Evolutionary conservation across 2,797 vertebrate genomes (phyloP), one percentile per base, ranked within the genome.

Genomic region (Catharus ustulatus): DNA sequence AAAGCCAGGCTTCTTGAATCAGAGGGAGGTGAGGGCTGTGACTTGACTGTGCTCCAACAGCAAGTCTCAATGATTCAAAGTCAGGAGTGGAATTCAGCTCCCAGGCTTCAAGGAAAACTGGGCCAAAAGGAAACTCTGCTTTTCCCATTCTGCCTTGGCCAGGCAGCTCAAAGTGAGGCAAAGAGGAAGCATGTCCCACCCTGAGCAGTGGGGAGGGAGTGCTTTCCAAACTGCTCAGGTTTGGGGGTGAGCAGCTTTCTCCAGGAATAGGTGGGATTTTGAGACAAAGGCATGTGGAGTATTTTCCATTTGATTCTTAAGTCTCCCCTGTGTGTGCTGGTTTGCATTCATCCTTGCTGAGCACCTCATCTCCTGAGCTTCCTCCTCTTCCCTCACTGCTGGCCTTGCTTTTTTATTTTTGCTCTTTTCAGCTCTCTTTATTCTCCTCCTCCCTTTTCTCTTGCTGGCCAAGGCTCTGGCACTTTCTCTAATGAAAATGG

Each of bases 61-160:
- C 63, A 20, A 95, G 86, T 86, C 92, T 96, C 91, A 96, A 61
- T 94, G 90, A 83, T 96, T 96, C 95, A 94, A 95, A 96, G 87
- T 86, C 72, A 90, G 74, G 61, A 75, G 54, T 90, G 87, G 93
- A 96, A 95, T 95, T 94, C 95, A 93, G 83, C 94, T 96, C 81
- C 92, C 90, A 94, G 95, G 93, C 93, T 93, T 92, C 82, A 84
- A 73, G 94, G 86, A 91, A 46, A 91, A 84, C 84, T 51, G 89
- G 81, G 93, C 90, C 91, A 96, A 96, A 94, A 96, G 95, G 94
- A 91, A 96, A 94, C 87, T 91, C 89, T 93, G 94, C 80, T 96
- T 96, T 96, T 94, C 91, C 89, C 92, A 95, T 92, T 95, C 91
- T 90, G 10, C 14, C 12, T 80, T 68, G 91, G 87, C 93, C 87